Evolutionary conservation across 1,140 invertebrate species (phyloP), one percentile per base, ranked within the genome.

Genomic region (Eupeodes corollae): DNA sequence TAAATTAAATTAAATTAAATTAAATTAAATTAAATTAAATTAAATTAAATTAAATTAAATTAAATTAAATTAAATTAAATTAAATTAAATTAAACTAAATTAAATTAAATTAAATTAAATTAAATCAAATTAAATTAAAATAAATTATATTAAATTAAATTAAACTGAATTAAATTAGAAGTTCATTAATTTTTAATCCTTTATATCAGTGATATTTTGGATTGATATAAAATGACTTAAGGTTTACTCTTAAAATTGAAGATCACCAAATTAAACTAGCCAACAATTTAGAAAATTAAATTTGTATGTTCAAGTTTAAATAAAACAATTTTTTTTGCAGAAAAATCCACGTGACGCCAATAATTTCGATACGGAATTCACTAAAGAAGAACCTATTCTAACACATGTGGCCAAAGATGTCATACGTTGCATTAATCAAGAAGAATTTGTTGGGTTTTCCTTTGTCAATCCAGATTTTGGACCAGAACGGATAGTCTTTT

Each of bases 341-440:
- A 95, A 93, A 86, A 92, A 84, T 67, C 88, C 91, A 74, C 90
- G 90, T 64, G 96, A 99, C 73, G 93, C 93, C 38, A 81, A 91
- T 55, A 99, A 99, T 76, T 99, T 99, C 74, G 96, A 99, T 73
- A 83, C 93, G 12, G 96, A 99, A 76, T 99, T 99, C 70, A 99
- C 96, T 8, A 92, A 92, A 70, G 96, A 99, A 73, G 94, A 98
- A 56, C 94, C 96, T 6, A 79, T 87, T 15, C 74, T 99, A 47
- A 98, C 96, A 15, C 95, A 95, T 9, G 84, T 98, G 35, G 86
- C 92, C 56, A 73, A 82, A 30, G 90, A 94, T 59, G 84, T 93
- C 47, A 77, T 98, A 40, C 79, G 86, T 51, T 87, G 86, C 52
- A 98, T 98, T 61, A 98, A 97, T 75, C 75, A 78, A 73, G 93